Conservation (phyloP, 2,888 invertebrate species). For the Chloromyia formosa region DNA sequence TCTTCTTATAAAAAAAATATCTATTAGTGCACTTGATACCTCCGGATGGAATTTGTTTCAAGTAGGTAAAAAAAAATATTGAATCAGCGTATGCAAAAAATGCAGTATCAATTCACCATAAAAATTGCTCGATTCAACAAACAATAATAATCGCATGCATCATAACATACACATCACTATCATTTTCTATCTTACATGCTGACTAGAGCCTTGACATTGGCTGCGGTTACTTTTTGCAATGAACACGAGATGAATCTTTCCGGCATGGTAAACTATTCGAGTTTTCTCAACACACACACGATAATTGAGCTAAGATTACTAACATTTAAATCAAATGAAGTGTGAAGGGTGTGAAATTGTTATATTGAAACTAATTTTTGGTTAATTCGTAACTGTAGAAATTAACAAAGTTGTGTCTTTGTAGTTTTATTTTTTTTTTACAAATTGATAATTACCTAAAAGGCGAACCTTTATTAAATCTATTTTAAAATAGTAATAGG, state of each 20-base stretch:
- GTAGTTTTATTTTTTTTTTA: too few relatives aligned
- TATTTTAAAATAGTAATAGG: too few relatives aligned
- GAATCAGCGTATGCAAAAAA: too few relatives aligned
- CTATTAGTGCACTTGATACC: not conserved
- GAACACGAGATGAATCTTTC: constrained; percentile 25
- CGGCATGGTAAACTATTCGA: not conserved
- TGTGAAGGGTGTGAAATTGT: constrained; percentile 12
- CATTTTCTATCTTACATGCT: not conserved
- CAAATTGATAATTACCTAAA: too few relatives aligned
- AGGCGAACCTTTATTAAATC: too few relatives aligned
- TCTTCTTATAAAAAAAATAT: not conserved
- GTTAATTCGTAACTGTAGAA: too few relatives aligned
- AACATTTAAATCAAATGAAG: constrained; percentile 12
- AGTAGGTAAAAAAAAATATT: not conserved
- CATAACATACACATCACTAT: not conserved
- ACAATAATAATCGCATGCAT: not conserved
- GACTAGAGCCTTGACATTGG: constrained; percentile 18
- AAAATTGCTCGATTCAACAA: not conserved
- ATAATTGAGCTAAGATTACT: not conserved
- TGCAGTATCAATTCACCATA: not conserved
- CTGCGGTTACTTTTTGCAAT: constrained; percentile 10
- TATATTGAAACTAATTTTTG: too few relatives aligned
- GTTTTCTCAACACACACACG: not conserved
- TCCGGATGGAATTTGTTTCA: not conserved
- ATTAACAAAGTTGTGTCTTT: too few relatives aligned